Percentiles rank a stretch among this genome's conserved stretches.
Evolutionary conservation across 2,113 vertebrate genomes (phyloP).

Genomic region (Amblyornis subalaris): DNA sequence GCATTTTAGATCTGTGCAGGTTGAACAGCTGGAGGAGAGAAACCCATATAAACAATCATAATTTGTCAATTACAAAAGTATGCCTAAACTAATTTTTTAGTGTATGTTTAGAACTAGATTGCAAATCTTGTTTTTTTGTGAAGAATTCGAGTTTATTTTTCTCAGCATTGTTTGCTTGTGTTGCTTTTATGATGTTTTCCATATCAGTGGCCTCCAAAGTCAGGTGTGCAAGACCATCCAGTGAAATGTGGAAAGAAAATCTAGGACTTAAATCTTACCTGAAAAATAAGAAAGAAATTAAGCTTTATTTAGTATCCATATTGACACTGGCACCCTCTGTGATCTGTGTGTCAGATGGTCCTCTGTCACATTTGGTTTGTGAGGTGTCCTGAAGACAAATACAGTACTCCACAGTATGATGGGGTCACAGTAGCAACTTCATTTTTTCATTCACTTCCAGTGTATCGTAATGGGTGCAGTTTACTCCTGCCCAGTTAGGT

Average conservation of each 20-base stretch:
- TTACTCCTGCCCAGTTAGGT: background rate
- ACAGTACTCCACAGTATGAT: background rate
- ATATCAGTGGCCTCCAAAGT: background rate
- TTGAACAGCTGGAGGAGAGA: background rate
- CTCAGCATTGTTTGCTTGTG: background rate
- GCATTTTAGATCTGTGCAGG: background rate
- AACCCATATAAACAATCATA: background rate
- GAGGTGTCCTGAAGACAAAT: background rate
- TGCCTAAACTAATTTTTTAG: background rate
- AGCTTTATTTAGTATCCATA: accelerated
- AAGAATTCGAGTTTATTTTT: background rate
- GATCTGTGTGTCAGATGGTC: accelerated
- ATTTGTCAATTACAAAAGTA: background rate
- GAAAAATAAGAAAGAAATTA: background rate
- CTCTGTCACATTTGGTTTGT: accelerated
- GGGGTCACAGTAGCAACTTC: background rate
- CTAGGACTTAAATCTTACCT: background rate
- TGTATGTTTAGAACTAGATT: background rate
- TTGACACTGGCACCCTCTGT: background rate
- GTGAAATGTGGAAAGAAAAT: background rate
- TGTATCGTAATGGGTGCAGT: background rate
- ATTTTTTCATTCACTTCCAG: background rate
- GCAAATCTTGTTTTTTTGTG: background rate
- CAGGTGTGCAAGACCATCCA: background rate
- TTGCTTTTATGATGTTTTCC: background rate